These are phyloP conservation scores for Recurvirostra avosetta DNA, from an alignment of 2,113 vertebrate genomes.

Conservation along the genomic window DNA sequence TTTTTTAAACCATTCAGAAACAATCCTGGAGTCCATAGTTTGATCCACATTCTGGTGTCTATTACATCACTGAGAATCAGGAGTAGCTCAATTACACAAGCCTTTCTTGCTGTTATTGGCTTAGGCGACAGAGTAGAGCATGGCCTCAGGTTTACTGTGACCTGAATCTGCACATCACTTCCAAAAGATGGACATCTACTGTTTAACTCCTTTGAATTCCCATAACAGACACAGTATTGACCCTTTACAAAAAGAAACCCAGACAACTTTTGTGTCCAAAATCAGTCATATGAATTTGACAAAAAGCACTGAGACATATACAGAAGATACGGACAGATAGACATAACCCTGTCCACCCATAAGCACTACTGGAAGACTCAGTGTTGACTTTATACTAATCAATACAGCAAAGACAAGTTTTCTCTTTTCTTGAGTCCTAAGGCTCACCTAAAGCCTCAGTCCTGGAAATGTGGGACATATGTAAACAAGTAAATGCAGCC, in stretches of 20 bases:
- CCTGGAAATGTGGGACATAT: background rate
- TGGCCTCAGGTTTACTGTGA: background rate
- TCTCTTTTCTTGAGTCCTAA: background rate
- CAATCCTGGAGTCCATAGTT: background rate
- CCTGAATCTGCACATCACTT: background rate
- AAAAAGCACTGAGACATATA: background rate
- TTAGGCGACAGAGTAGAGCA: background rate
- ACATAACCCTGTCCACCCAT: background rate
- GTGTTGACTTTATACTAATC: background rate
- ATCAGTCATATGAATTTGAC: background rate
- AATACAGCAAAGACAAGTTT: background rate
- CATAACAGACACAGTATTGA: background rate
- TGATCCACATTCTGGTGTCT: background rate
- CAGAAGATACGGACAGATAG: background rate
- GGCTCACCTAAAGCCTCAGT: background rate
- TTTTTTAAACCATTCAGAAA: background rate
- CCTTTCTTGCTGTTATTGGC: background rate
- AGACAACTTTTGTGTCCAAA: background rate
- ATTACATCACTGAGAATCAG: background rate
- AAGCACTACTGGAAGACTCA: background rate
- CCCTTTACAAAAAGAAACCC: background rate
- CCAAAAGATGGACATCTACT: background rate
- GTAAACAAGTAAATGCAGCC: background rate
- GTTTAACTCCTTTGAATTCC: background rate
- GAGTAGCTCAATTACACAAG: background rate